These are phyloP conservation scores for Eucidaris tribuloides DNA, from an alignment of 35 echinoderm and acorn worm species.

Conservation along the genomic window DNA sequence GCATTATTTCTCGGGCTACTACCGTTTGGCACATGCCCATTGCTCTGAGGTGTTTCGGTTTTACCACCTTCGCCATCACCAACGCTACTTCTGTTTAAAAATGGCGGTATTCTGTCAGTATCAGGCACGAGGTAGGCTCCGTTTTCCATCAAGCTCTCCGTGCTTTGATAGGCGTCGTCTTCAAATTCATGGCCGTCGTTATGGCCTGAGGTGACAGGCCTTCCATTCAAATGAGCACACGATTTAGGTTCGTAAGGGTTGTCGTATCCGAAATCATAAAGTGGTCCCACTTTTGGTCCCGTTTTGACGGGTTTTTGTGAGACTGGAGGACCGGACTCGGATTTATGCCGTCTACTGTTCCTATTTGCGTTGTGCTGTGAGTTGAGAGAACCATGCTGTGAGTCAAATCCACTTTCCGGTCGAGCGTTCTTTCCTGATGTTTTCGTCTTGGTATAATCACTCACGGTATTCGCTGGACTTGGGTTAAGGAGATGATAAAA, in stretches of 20 bases:
- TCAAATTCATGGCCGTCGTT: not conserved
- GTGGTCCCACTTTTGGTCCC: not conserved
- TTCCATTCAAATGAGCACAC: not conserved
- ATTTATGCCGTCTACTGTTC: not conserved
- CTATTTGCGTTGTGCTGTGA: not conserved
- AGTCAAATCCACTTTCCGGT: not conserved
- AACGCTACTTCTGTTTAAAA: too few species aligned
- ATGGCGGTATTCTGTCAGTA: not conserved
- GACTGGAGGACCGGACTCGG: not conserved
- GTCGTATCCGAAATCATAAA: slow-evolving; percentile 3
- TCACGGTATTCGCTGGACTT: not conserved
- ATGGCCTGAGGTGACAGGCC: not conserved
- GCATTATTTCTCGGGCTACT: too few species aligned
- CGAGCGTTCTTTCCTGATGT: not conserved
- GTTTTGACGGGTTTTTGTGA: not conserved
- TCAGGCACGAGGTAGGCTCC: not conserved
- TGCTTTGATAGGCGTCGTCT: not conserved
- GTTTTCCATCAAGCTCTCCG: not conserved
- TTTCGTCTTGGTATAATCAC: not conserved
- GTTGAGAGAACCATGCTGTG: not conserved
- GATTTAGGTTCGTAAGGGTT: not conserved
- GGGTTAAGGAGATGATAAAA: not conserved
- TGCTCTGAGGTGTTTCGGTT: too few species aligned
- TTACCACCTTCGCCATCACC: too few species aligned
- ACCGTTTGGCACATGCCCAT: too few species aligned